Base-by-base conservation (phyloP, 2,113 vertebrate genomes). In the Antechinus flavipes region DNA sequence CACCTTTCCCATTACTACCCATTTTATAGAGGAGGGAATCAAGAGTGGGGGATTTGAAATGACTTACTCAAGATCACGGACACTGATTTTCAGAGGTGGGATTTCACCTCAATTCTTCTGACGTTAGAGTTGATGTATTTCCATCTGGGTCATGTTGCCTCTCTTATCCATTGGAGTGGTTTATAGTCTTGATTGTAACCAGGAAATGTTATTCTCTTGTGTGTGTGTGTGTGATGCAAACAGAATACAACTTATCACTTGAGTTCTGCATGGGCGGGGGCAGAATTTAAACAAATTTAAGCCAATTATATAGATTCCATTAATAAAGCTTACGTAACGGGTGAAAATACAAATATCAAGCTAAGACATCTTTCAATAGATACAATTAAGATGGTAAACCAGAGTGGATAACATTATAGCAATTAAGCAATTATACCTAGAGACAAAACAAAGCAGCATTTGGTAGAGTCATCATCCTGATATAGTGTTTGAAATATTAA, bases 271-370 rank as follows among this genome's bases (percentile, higher is more conserved):
- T 98, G 99, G 98, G 98, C 99, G 99, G 2, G 47, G 47, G 47
- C 47, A 47, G 47, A 47, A 4, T 50, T 50, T 50, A 50, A 50
- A 50, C 50, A 50, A 50, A 50, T 50, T 50, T 50, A 50, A 50
- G 50, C 50, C 50, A 50, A 5, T 50, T 99, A 99, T 99, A 99
- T 99, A 99, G 99, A 99, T 99, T 99, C 99, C 99, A 99, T 98
- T 98, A 98, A 99, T 99, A 99, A 99, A 99, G 99, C 99, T 99
- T 99, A 99, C 99, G 99, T 99, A 99, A 99, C 99, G 99, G 99
- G 98, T 98, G 98, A 50, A 50, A 50, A 50, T 8, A 50, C 50
- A 98, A 98, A 99, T 99, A 98, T 99, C 98, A 99, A 98, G 99
- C 98, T 50, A 9, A 50, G 50, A 50, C 50, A 50, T 50, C 98